Base-by-base conservation (phyloP, 2,888 invertebrate species). In the Mamestra brassicae region DNA sequence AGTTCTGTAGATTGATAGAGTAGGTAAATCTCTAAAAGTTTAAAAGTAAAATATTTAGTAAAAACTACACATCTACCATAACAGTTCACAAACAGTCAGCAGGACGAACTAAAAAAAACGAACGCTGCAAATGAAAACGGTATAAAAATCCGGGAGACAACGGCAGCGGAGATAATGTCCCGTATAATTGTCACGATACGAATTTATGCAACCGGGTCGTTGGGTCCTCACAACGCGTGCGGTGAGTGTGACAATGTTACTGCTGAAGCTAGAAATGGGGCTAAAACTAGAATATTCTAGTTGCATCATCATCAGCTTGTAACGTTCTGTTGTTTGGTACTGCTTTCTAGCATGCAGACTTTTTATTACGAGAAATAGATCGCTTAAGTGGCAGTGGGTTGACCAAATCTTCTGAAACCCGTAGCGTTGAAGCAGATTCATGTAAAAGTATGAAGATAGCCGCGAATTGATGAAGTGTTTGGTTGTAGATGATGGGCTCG, bases 161-260 rank as follows among this genome's bases (percentile, higher is more conserved):
- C 78, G 67, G 71, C 73, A 74, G 75, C 76, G 81, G 87, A 90
- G 89, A 91, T 89, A 91, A 92, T 88, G 89, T 87, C 83, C 81
- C 87, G 89, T 89, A 88, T 88, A 88, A 88, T 87, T 90, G 89
- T 90, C 89, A 86, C 88, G 88, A 88, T 90, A 90, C 87, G 88
- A 91, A 92, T 90, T 90, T 91, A 93, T 93, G 91, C 89, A 92
- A 87, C 83, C 86, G 88, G 90, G 89, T 85, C 91, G 86, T 76
- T 81, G 79, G 82, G 73, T 81, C 83, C 79, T 76, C 79, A 79
- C 73, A 83, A 76, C 78, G 83, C 77, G 80, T 75, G 74, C 77
- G 73, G 65, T 73, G 70, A 78, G 73, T 81, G 65, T 83, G 79
- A 79, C 64, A 63, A 71, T 76, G 76, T 57, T 65, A 50, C 84